Evolutionary conservation across 2,888 invertebrate species (phyloP).

Genomic region (Herminia tarsipennalis): DNA sequence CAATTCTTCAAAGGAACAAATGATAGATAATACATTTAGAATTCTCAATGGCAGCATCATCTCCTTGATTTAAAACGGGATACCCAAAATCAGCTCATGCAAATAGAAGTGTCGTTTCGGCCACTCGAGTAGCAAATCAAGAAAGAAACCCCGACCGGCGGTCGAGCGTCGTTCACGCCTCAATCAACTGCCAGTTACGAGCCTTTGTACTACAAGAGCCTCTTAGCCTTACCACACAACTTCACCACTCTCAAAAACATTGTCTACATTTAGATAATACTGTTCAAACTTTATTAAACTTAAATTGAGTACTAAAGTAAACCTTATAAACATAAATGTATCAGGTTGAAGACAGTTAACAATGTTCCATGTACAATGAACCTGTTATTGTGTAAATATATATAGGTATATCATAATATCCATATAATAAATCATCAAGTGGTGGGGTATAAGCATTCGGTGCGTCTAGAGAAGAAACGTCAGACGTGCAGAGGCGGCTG

Average conservation of each 20-base stretch:
- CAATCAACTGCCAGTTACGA: slow-evolving; percentile 82
- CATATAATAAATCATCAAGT: slow-evolving; percentile 41
- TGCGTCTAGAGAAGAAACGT: slow-evolving; percentile 61
- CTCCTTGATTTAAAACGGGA: slow-evolving; percentile 60
- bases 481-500: slow-evolving; percentile 58
- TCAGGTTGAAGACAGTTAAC: neutral
- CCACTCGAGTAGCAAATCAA: slow-evolving; percentile 82
- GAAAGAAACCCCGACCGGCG: slow-evolving; percentile 79
- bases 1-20: slow-evolving; percentile 10
- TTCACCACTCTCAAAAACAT: slow-evolving; percentile 53
- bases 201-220: slow-evolving; percentile 74
- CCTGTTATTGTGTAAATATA: slow-evolving; percentile 9
- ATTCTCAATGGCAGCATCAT: slow-evolving; percentile 43
- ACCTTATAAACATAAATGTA: neutral
- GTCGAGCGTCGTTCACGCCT: slow-evolving; percentile 81
- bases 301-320: neutral
- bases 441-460: slow-evolving; percentile 41
- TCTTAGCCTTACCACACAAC: slow-evolving; percentile 63
- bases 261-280: slow-evolving; percentile 33
- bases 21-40: slow-evolving; percentile 34
- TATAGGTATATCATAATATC: slow-evolving; percentile 22
- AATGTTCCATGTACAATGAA: neutral
- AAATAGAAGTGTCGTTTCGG: slow-evolving; percentile 82
- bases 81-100: slow-evolving; percentile 76
- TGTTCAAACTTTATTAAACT: slow-evolving; percentile 17